Percentiles rank a stretch among this genome's conserved stretches.
Evolutionary conservation across 2,113 vertebrate species (phyloP).

Genomic region (Bufo gargarizans): DNA sequence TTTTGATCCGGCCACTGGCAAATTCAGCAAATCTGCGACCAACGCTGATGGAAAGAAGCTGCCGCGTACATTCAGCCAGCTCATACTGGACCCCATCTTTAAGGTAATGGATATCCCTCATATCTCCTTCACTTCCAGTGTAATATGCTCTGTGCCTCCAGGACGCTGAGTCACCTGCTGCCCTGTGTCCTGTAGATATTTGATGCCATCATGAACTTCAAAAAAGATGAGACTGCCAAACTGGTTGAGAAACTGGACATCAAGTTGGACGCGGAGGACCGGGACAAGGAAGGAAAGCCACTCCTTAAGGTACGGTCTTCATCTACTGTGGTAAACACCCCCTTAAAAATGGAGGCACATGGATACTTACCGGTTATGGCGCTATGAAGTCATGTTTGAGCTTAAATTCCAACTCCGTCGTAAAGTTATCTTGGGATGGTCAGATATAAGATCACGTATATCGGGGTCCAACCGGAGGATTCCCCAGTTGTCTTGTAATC

Average conservation of each 20-base stretch:
- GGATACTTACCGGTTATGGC: too few relatives aligned
- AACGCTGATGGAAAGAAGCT: slow-evolving; percentile 81
- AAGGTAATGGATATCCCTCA: slow-evolving; percentile 75
- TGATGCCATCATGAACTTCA: slow-evolving; percentile 74
- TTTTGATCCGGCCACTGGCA: slow-evolving; percentile 83
- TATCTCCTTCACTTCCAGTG: background rate
- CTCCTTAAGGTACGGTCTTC: slow-evolving; percentile 68
- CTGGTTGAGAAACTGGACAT: slow-evolving; percentile 69
- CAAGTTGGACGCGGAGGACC: slow-evolving; percentile 67
- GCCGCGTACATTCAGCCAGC: slow-evolving; percentile 87
- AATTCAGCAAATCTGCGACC: slow-evolving; percentile 81
- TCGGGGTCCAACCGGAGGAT: too few relatives aligned
- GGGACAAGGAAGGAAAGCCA: slow-evolving; percentile 69
- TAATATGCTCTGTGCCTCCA: background rate
- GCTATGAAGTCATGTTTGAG: too few relatives aligned
- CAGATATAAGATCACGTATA: too few relatives aligned
- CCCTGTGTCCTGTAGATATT: slow-evolving; percentile 63
- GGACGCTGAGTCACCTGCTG: background rate
- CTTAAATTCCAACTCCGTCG: too few relatives aligned
- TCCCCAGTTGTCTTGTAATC: too few relatives aligned
- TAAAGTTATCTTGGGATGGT: too few relatives aligned
- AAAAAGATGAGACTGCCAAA: slow-evolving; percentile 70
- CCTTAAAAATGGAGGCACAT: too few relatives aligned
- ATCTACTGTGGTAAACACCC: background rate
- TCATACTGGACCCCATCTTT: slow-evolving; percentile 94